Conservation (phyloP, 2,888 invertebrate species). For the Ethmia dodecea region DNA sequence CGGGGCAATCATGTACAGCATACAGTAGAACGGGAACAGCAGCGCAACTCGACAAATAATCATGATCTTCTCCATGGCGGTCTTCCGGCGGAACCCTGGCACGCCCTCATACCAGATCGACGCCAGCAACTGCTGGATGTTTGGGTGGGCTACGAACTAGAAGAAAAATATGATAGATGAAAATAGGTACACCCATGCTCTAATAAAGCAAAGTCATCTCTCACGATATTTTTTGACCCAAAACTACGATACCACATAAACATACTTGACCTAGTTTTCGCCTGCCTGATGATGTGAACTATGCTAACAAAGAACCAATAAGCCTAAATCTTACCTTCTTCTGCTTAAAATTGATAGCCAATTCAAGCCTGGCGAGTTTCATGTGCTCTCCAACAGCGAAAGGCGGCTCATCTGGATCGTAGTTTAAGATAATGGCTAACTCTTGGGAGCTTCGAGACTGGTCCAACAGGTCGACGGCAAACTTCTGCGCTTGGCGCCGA, state of each 20-base stretch:
- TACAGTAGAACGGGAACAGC: conserved; percentile 92
- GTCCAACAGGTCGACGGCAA: conserved; percentile 93
- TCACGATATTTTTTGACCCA: no score
- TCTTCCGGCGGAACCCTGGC: conserved; percentile 93
- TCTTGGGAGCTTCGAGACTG: conserved; percentile 96
- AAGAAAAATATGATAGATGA: conserved; percentile 5
- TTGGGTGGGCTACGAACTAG: conserved; percentile 96
- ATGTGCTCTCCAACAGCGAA: conserved; percentile 89
- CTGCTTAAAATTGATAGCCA: conserved; percentile 96
- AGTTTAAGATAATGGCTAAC: conserved; percentile 94
- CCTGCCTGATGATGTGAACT: no score
- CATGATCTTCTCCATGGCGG: conserved; percentile 83
- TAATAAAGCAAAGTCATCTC: no score
- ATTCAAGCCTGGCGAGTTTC: conserved; percentile 89
- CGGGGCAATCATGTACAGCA: conserved; percentile 90
- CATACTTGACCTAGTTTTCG: no score
- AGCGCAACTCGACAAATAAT: conserved; percentile 86
- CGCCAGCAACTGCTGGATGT: conserved; percentile 94
- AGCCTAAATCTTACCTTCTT: no score
- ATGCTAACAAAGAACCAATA: no score
- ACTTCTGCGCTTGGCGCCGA: conserved; percentile 91
- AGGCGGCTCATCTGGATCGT: conserved; percentile 86
- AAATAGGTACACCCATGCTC: no score
- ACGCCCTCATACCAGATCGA: conserved; percentile 97
- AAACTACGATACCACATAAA: no score